These are phyloP conservation scores for Bombus affinis DNA, from an alignment of 1,140 invertebrate genomes.

Conservation along the genomic window DNA sequence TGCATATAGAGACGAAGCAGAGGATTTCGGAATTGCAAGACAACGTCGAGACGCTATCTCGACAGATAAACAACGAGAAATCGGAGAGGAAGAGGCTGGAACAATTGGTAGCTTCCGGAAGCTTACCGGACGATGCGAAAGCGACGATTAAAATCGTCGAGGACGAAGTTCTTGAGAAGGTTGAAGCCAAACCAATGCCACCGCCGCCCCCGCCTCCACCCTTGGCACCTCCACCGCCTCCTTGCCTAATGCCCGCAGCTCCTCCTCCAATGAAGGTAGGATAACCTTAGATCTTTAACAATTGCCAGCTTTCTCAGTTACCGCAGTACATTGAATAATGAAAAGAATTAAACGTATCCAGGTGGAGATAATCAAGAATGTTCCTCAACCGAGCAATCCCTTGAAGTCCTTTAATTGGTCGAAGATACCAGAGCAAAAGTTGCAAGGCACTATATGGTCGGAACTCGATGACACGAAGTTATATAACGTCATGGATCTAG, in stretches of 20 bases:
- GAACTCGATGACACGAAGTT: constrained; percentile 96
- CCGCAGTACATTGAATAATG: neutral
- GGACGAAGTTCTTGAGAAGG: constrained; percentile 78
- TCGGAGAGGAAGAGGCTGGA: constrained; percentile 92
- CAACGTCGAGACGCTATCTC: constrained; percentile 77
- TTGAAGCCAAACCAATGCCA: constrained; percentile 78
- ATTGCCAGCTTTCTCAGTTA: neutral
- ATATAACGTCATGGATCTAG: constrained; percentile 95
- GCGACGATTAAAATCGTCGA: constrained; percentile 84
- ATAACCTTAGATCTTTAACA: neutral
- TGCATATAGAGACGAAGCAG: constrained; percentile 93
- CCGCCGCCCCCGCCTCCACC: constrained; percentile 85
- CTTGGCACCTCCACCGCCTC: constrained; percentile 84
- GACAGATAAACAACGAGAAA: constrained; percentile 91
- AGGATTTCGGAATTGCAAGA: constrained; percentile 88
- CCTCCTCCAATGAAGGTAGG: constrained; percentile 83
- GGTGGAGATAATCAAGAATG: constrained; percentile 86
- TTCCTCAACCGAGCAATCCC: constrained; percentile 95
- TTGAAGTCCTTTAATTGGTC: constrained; percentile 99
- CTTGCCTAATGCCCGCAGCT: constrained; percentile 83
- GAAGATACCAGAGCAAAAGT: constrained; percentile 94
- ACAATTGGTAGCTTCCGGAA: constrained; percentile 92
- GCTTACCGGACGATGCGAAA: constrained; percentile 96
- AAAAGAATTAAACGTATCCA: constrained; percentile 9
- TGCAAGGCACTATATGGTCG: constrained; percentile 96